phyloP scores from a whole-genome alignment of 2,113 vertebrate species.

The Oncorhynchus clarkii region DNA sequence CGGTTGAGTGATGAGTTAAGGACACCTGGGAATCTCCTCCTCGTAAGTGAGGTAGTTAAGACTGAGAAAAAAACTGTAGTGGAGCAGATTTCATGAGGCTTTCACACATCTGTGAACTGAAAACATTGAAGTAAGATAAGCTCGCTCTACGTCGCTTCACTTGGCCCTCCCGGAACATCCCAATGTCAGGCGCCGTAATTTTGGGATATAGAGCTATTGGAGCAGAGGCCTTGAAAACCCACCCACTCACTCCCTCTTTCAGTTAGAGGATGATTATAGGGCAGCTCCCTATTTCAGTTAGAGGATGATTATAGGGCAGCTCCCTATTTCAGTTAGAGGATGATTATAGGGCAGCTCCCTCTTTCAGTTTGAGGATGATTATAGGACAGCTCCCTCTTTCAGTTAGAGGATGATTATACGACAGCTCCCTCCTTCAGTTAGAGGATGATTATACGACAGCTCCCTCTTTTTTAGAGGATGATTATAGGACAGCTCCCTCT shows the following conservation, averaged over 20 bases:
- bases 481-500: no score
- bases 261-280: no score
- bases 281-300: no score
- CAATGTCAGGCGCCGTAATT: conserved; percentile 3
- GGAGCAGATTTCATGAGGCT: conserved; percentile 32
- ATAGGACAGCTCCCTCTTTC: no score
- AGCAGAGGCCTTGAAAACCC: not conserved
- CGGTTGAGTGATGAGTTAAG: conserved; percentile 24
- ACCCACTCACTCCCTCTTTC: not conserved
- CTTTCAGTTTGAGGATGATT: no score
- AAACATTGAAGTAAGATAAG: conserved; percentile 8
- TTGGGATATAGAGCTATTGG: not conserved
- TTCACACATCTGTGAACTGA: conserved; percentile 19
- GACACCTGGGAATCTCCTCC: conserved; percentile 24
- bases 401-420: no score
- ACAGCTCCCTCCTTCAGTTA: no score
- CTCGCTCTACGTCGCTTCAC: not conserved
- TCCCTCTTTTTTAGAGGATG: not conserved
- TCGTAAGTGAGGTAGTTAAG: conserved; percentile 18
- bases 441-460: no score
- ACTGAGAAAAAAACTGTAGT: not conserved
- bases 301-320: no score
- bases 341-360: no score
- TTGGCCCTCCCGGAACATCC: conserved; percentile 3
- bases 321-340: no score